Base-by-base conservation (phyloP, 2,888 invertebrate genomes). In the Platynereis dumerilii region DNA sequence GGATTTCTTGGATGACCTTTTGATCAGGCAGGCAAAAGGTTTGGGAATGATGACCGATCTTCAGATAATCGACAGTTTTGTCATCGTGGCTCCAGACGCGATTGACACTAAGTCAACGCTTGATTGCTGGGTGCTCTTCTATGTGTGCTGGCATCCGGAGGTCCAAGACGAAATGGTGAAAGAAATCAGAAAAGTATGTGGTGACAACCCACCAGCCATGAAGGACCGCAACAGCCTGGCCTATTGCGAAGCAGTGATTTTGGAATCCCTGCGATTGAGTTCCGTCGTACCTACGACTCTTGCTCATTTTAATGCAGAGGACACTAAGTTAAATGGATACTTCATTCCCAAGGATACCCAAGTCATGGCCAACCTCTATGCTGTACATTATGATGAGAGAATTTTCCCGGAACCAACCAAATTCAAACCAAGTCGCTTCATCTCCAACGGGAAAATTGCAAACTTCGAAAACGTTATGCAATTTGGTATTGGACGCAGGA, bases 201-300 rank as follows among this genome's bases (percentile, higher is more conserved):
- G n/a, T n/a, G n/a, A n/a, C n/a, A n/a, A n/a, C n/a, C n/a, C n/a
- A n/a, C n/a, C n/a, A n/a, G n/a, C n/a, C n/a, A n/a, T n/a, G 64
- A 78, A 20, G 78, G 78, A n/a, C n/a, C n/a, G n/a, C n/a, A n/a
- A n/a, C n/a, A n/a, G n/a, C n/a, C n/a, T n/a, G n/a, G n/a, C n/a
- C 1, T 76, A 73, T 71, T 74, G 75, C 3, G 75, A 79, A 64
- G 79, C 78, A 3, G 68, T 71, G 44, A 62, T 80, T 1, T 58
- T 77, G 34, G 79, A 80, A 63, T 72, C 72, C 2, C 70, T 77
- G 66, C 71, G 79, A 3, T 73, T 74, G 57, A 73, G 78, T 0
- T 75, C 76, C 28, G 76, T 80, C 44, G 75, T 79, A 58, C 79
- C 80, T 0, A 74, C 80, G 27, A 78, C 76, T 0, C 65, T 80